Evolutionary conservation across 2,113 vertebrate genomes (phyloP), one percentile per base, ranked within the genome.

Genomic region (Peromyscus leucopus): DNA sequence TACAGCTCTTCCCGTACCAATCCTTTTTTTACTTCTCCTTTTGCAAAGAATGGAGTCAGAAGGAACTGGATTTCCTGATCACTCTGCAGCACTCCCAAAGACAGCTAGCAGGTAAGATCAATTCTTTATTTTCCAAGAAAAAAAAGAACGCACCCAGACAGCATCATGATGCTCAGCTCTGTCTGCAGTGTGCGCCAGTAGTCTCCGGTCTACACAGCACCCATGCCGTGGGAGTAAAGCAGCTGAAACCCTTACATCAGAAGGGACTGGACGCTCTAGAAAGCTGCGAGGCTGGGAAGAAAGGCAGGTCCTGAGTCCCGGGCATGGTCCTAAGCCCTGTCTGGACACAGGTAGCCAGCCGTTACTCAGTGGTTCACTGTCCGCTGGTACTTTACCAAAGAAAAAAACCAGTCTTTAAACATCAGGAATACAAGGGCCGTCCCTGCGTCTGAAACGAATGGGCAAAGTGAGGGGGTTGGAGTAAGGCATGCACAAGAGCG

Each of bases 51-150:
- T 2, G 85, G 57, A 89, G 24, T 65, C 55, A 26, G 67, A n/a
- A 59, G 42, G 42, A 91, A 72, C 16, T 78, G 59, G 67, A 1
- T 90, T 89, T 90, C 55, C 33, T 33, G 59, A 74, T 46, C 13
- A 75, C 17, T 36, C 74, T 72, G 42, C 65, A 92, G 36, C 6
- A 28, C 22, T 57, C 33, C 31, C 65, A 69, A 85, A 93, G 78
- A 78, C 57, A 31, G n/a, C 31, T 55, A 61, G n/a, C 55, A 74
- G 16, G 46, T 5, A 82, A 72, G 78, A 51, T 9, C 7, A 13
- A n/a, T 80, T 46, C 3, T 42, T 33, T 57, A 51, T 65, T 91
- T 76, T 42, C 61, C 65, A 74, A 93, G 91, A 21, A 93, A 97
- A 51, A 51, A n/a, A 57, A 55, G 6, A 17, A 91, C 26, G 22